Evolutionary conservation across 2,888 invertebrate genomes (phyloP), one percentile per base, ranked within the genome.

Genomic region (Leptodirus hochenwartii): DNA sequence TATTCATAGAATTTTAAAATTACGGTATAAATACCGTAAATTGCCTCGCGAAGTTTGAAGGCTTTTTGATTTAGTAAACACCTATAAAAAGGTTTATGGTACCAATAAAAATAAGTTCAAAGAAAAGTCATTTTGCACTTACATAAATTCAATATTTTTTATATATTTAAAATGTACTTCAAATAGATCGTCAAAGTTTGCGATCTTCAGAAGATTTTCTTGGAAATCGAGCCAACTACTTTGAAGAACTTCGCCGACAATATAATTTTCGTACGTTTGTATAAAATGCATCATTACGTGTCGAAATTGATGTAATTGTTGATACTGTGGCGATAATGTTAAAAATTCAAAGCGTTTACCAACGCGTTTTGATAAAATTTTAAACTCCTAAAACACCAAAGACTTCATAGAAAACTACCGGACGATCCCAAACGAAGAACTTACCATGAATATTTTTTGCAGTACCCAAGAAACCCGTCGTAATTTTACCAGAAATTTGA

Each of bases 221-320:
- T 76, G 73, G 38, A 82, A 74, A 35, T 70, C 67, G 2, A 65
- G 64, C 81, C 81, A 82, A 2, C 76, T 75, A 1, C 69, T 62
- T 29, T 76, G 69, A 15, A 82, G 58, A 15, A 80, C 79, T 29
- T 73, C 78, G 1, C 77, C 74, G 1, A 75, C 73, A 30, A 82
- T 65, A 47, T 82, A 81, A 53, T 73, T 76, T 47, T 80, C 75
- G 15, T 81, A 49, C 0, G 77, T 72, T 33, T 74, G 66, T 25
- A 81, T 64, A 46, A 82, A 71, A 32, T 80, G 76, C 15, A 72
- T 69, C 70, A 82, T 74, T 12, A 73, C 62, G 45, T 80, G 76
- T 0, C 81, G 63, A 43, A 70, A 73, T 33, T 73, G 59, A 45
- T 81, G 79, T 6, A 80, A 52, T 29, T 67, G 63, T 29, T 72